These are phyloP conservation scores for Henicopernis longicauda DNA, from an alignment of 2,113 vertebrate species.

Conservation along the genomic window DNA sequence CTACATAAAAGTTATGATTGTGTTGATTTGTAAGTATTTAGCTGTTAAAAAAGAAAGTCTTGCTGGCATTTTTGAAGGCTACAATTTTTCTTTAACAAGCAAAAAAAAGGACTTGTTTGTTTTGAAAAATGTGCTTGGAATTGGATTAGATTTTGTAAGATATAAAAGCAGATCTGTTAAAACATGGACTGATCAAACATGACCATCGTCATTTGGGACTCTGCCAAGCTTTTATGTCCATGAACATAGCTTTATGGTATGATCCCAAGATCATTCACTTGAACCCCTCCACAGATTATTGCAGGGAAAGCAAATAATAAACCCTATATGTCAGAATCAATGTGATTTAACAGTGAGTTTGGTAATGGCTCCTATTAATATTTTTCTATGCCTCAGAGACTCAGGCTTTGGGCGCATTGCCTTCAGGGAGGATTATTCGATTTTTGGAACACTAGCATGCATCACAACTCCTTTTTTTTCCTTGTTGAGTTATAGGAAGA, in stretches of 20 bases:
- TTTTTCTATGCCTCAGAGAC: background rate
- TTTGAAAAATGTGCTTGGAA: background rate
- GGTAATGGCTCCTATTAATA: background rate
- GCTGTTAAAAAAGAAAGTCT: background rate
- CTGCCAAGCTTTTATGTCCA: background rate
- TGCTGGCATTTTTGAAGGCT: background rate
- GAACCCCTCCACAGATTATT: background rate
- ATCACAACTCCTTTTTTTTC: background rate
- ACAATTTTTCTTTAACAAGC: background rate
- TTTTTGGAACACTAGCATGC: background rate
- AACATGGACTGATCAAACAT: background rate
- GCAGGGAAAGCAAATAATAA: background rate
- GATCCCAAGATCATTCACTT: background rate
- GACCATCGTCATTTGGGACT: background rate
- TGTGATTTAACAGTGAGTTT: background rate
- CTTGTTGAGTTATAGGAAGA: background rate
- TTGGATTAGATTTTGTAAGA: background rate
- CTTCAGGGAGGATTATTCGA: background rate
- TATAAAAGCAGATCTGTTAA: background rate
- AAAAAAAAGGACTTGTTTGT: background rate
- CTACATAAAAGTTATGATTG: background rate
- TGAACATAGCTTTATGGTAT: background rate
- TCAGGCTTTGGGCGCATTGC: background rate
- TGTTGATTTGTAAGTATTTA: background rate
- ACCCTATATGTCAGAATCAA: background rate